These are phyloP conservation scores for Acrocephalus arundinaceus DNA, from an alignment of 2,113 vertebrate species.

Conservation along the genomic window DNA sequence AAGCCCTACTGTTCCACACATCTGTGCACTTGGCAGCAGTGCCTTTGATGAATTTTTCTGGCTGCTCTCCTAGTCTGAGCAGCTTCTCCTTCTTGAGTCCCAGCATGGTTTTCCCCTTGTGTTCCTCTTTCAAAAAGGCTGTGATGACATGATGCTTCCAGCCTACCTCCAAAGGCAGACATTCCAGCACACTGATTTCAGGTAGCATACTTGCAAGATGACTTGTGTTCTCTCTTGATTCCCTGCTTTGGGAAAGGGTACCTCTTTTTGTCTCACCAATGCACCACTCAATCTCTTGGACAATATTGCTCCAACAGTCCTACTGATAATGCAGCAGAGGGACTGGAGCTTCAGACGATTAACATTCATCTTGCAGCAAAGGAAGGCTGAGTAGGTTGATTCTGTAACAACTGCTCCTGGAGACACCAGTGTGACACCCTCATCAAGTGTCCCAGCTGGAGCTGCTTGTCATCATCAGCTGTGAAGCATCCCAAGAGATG, in stretches of 20 bases:
- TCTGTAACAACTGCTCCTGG: not conserved
- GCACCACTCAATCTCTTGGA: not conserved
- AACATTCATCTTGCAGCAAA: not conserved
- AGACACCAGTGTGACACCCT: not conserved
- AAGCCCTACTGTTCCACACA: not conserved
- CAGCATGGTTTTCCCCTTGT: not conserved
- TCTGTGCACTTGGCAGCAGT: not conserved
- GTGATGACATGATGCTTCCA: not conserved
- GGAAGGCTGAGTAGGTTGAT: not conserved
- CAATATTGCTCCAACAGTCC: not conserved
- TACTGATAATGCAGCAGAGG: not conserved
- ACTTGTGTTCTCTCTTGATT: not conserved
- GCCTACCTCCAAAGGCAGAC: not conserved
- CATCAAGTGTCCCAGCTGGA: not conserved
- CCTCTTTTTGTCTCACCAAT: not conserved
- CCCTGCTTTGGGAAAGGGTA: not conserved
- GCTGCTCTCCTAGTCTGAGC: not conserved
- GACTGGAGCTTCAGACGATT: not conserved
- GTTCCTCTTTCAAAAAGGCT: slow-evolving; percentile 1
- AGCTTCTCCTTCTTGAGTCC: not conserved
- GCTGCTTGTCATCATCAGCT: not conserved
- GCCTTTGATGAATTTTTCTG: not conserved
- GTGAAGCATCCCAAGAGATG: not conserved
- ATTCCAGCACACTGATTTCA: not conserved
- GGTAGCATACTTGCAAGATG: not conserved